These are phyloP conservation scores for Oligia strigilis DNA, from an alignment of 2,888 invertebrate species.

Conservation along the genomic window DNA sequence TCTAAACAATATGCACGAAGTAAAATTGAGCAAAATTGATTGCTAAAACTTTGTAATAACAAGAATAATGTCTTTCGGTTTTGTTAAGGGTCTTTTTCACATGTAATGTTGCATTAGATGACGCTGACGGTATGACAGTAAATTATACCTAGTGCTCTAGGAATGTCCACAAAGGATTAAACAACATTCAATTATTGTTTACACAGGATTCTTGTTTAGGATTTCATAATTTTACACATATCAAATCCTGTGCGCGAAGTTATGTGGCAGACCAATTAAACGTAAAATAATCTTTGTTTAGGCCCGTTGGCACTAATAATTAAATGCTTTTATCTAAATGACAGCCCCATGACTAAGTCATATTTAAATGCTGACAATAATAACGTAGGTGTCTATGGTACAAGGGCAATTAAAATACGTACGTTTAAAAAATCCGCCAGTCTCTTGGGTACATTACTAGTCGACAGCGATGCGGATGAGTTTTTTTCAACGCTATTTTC, in stretches of 20 bases:
- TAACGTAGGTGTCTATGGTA: background rate
- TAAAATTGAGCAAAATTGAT: background rate
- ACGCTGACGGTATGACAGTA: background rate
- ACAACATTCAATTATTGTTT: background rate
- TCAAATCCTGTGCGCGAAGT: background rate
- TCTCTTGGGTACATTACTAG: too few relatives aligned
- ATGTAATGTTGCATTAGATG: background rate
- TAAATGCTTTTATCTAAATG: background rate
- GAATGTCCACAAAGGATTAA: background rate
- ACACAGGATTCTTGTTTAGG: background rate
- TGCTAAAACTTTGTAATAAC: background rate
- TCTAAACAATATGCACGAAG: background rate
- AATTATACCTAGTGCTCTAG: background rate
- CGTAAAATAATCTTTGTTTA: constrained; percentile 6
- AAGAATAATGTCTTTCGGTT: background rate
- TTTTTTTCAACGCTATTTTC: too few relatives aligned
- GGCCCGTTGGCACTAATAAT: background rate
- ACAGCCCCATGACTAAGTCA: background rate
- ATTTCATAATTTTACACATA: background rate
- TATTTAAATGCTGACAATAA: constrained; percentile 12
- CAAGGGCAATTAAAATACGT: background rate
- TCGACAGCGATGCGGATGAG: too few relatives aligned
- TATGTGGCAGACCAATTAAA: background rate
- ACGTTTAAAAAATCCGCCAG: background rate
- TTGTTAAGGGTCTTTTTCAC: constrained; percentile 8